Percentiles rank a stretch among this genome's conserved stretches.
Evolutionary conservation across 2,888 invertebrate genomes (phyloP).

Genomic region (Metalampra italica): DNA sequence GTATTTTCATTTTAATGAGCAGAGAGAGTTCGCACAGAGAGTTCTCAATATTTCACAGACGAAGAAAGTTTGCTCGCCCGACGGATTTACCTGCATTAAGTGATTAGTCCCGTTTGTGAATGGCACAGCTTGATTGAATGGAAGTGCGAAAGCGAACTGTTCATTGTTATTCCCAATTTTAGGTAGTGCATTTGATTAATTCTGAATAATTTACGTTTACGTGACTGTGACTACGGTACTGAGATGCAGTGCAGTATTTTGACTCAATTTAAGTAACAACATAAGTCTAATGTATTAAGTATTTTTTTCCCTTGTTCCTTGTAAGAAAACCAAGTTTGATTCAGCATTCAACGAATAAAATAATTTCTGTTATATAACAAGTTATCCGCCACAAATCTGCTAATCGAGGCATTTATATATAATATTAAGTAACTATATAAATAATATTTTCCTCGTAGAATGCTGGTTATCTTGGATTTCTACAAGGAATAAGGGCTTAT

Average conservation of each 20-base stretch:
- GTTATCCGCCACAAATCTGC: no score
- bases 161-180: conserved; percentile 23
- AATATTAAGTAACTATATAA: no score
- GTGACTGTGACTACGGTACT: neutral
- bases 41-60: conserved; percentile 64
- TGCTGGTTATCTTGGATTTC: no score
- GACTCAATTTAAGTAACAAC: conserved; percentile 18
- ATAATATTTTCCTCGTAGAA: no score
- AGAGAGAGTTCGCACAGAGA: conserved; percentile 23
- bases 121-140: conserved; percentile 51
- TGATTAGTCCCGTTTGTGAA: conserved; percentile 72
- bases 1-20: conserved; percentile 15
- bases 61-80: conserved; percentile 36
- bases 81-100: conserved; percentile 62
- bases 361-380: no score
- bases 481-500: no score
- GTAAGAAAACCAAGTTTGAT: no score
- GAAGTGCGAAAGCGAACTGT: conserved; percentile 16
- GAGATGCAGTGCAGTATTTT: conserved; percentile 7
- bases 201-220: conserved; percentile 26
- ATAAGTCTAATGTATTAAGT: no score
- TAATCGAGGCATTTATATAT: no score
- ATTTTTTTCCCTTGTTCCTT: no score
- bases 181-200: conserved; percentile 37
- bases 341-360: no score